Evolutionary conservation across 2,888 invertebrate species (phyloP).

Genomic region (Polymixis lichenea): DNA sequence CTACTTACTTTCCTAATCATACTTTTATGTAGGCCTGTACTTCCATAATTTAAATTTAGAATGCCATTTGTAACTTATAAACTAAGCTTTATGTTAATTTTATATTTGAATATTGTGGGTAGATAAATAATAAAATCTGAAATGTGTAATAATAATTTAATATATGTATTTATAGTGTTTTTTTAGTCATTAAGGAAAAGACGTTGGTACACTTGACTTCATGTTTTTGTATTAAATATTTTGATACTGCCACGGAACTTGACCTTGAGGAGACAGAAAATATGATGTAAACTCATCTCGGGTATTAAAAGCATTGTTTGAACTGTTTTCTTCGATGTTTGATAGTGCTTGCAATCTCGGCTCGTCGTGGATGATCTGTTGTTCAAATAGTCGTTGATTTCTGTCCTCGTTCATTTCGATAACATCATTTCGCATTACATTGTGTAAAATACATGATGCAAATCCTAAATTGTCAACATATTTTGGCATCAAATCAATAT

Average conservation of each 20-base stretch:
- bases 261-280: slow-evolving; percentile 30
- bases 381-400: slow-evolving; percentile 12
- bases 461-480: background rate
- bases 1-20: slow-evolving; percentile 19
- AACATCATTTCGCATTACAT: slow-evolving; percentile 19
- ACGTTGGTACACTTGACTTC: slow-evolving; percentile 23
- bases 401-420: slow-evolving; percentile 17
- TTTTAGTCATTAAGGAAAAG: slow-evolving; percentile 8
- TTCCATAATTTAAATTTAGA: slow-evolving; percentile 16
- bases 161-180: too few relatives aligned
- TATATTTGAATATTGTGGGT: slow-evolving; percentile 23
- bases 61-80: background rate
- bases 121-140: slow-evolving; percentile 24
- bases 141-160: too few relatives aligned
- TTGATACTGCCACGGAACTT: slow-evolving; percentile 29
- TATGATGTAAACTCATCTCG: slow-evolving; percentile 21
- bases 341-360: slow-evolving; percentile 20
- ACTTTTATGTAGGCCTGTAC: slow-evolving; percentile 23
- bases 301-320: background rate
- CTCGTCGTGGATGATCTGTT: slow-evolving; percentile 21
- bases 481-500: background rate
- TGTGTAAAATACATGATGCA: slow-evolving; percentile 15
- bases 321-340: slow-evolving; percentile 2
- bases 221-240: slow-evolving; percentile 27
- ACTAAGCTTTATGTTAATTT: background rate